Base-by-base conservation (phyloP, 2,113 vertebrate species). In the Centrocercus urophasianus region DNA sequence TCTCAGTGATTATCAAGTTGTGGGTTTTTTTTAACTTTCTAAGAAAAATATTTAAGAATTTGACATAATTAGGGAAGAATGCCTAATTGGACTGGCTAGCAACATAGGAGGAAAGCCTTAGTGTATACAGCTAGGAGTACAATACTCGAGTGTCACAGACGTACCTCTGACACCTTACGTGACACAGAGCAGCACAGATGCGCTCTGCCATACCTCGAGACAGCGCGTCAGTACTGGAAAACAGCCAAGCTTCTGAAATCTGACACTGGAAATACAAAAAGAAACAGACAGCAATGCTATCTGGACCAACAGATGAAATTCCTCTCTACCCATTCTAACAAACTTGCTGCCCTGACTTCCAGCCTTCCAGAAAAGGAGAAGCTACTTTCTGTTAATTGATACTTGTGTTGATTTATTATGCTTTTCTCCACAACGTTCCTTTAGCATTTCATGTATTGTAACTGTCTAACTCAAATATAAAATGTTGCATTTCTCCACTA, bases 21-120 rank as follows among this genome's bases (percentile, higher is more conserved):
- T 20, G 16, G 10, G 11, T 40, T 16, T 19, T 19, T 63, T 25
- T 27, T 17, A 38, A 40, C 24, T 71, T 86, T 81, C 52, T 90
- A 89, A 76, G 84, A 93, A 89, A 92, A 87, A 61, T 72, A 19
- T 45, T 86, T 11, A 9, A 57, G 52, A 93, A 93, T 83, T 86
- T 71, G 74, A 79, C 87, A 66, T 50, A 52, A 32, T 56, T 75
- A 71, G 28, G 28, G 22, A 86, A 83, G 34, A 71, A 72, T 38
- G 63, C 13, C 11, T 24, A 64, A 24, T 75, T 87, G 59, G 70
- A 67, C 56, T 82, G 45, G 32, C 60, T 71, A 79, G 45, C 91
- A 70, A 71, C 40, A n/a, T 7, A 74, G 61, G 10, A 59, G 40
- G 70, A 72, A 87, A 74, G 40, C 36, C 86, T 22, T 63, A 30